Evolutionary conservation across 2,113 vertebrate genomes (phyloP).

Genomic region (Muntiacus reevesi): DNA sequence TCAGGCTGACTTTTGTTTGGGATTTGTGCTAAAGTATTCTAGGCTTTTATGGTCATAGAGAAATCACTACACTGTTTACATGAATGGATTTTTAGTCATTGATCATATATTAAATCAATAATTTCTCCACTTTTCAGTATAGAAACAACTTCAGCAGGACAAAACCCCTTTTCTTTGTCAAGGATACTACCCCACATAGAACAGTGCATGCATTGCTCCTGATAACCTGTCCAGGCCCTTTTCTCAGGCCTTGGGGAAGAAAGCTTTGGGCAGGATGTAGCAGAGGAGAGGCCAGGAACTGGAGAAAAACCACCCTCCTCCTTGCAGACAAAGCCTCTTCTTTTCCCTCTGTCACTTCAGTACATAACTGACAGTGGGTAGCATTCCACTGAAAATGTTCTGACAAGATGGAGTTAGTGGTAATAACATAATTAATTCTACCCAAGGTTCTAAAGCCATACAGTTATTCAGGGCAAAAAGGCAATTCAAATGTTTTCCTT

Average conservation of each 20-base stretch:
- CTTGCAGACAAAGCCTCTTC: no score
- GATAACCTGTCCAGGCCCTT: no score
- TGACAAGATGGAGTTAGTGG: not conserved
- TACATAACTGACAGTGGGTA: not conserved
- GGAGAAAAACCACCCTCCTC: not conserved
- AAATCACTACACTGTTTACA: not conserved
- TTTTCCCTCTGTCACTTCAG: not conserved
- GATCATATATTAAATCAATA: not conserved
- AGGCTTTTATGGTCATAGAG: conserved; percentile 3
- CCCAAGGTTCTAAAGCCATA: not conserved
- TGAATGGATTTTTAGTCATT: not conserved
- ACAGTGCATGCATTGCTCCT: fast-evolving
- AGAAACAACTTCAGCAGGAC: not conserved
- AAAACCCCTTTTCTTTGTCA: not conserved
- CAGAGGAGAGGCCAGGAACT: not conserved
- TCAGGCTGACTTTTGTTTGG: not conserved
- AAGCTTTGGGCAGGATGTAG: fast-evolving
- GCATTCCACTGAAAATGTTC: not conserved
- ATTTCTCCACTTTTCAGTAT: not conserved
- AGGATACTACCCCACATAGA: not conserved
- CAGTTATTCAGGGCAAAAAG: not conserved
- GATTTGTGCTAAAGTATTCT: not conserved
- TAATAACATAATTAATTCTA: not conserved
- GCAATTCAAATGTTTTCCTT: not conserved
- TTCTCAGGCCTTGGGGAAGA: not conserved